Conservation (phyloP, 1,140 invertebrate genomes). For the Danaus melanippus region DNA sequence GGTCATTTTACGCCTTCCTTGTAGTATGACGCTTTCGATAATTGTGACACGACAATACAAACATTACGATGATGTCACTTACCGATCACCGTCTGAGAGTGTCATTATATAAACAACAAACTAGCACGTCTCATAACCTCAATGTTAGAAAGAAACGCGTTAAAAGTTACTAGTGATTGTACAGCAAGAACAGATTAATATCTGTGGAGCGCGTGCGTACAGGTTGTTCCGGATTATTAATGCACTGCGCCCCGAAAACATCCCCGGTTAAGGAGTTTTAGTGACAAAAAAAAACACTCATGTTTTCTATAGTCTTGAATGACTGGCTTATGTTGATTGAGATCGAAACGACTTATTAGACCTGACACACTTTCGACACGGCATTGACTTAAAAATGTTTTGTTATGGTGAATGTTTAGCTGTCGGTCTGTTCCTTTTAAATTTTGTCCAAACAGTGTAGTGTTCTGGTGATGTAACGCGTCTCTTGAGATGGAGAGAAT, state of each 20-base stretch:
- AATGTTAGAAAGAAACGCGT: conserved; percentile 12
- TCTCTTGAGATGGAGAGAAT: conserved; percentile 11
- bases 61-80: no score
- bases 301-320: conserved; percentile 43
- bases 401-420: conserved; percentile 36
- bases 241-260: conserved; percentile 28
- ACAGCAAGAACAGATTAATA: conserved; percentile 14
- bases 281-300: conserved; percentile 34
- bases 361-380: conserved; percentile 39
- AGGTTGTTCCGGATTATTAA: conserved; percentile 16
- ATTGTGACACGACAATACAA: no score
- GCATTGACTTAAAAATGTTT: conserved; percentile 15
- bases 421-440: conserved; percentile 46
- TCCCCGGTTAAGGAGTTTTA: conserved; percentile 28
- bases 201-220: conserved; percentile 10
- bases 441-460: conserved; percentile 29
- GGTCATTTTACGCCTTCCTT: conserved; percentile 11
- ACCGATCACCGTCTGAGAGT: no score
- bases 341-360: conserved; percentile 40
- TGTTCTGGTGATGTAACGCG: conserved; percentile 42
- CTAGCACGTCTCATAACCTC: conserved; percentile 6
- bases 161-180: conserved; percentile 7
- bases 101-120: no score
- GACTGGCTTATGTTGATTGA: conserved; percentile 32
- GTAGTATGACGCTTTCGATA: not conserved